A percentile compares a stretch with the other conserved stretches of the same genome.
These are phyloP conservation scores for Leptinotarsa juncta DNA, from an alignment of 2,888 invertebrate species.

Conservation along the genomic window DNA sequence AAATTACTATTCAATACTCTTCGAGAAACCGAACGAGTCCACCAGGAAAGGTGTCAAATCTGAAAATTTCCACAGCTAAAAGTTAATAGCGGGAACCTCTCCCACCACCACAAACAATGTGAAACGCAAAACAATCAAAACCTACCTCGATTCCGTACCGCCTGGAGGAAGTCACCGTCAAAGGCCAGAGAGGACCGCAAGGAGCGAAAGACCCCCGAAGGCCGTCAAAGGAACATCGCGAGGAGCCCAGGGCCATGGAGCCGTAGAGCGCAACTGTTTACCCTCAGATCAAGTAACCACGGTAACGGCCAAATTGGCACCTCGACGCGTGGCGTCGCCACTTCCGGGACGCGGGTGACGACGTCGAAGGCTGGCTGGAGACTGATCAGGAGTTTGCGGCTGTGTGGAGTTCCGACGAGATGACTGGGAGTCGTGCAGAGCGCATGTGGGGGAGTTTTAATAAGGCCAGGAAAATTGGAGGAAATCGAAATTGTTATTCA, in stretches of 20 bases:
- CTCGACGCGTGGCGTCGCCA: constrained; percentile 31
- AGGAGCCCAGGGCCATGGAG: constrained; percentile 36
- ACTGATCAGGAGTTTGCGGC: constrained; percentile 38
- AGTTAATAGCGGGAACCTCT: background rate
- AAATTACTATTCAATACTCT: too few relatives aligned
- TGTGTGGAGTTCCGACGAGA: constrained; percentile 40
- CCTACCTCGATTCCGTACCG: background rate
- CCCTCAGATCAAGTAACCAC: constrained; percentile 48
- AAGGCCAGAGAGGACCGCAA: constrained; percentile 36
- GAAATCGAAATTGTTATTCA: constrained; percentile 49
- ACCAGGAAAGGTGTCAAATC: too few relatives aligned
- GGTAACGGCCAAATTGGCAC: constrained; percentile 44
- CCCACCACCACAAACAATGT: background rate
- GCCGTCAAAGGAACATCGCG: constrained; percentile 31
- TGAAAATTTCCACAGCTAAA: background rate
- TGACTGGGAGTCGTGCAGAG: constrained; percentile 40
- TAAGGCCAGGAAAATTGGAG: constrained; percentile 44
- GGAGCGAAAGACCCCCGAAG: constrained; percentile 39
- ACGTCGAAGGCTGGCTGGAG: constrained; percentile 38
- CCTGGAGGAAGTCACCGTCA: constrained; percentile 1
- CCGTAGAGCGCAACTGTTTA: constrained; percentile 46
- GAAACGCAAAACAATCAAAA: constrained; percentile 5
- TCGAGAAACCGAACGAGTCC: too few relatives aligned
- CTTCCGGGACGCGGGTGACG: constrained; percentile 38
- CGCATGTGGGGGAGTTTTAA: constrained; percentile 44